Conservation (phyloP, 2,797 vertebrate species). For the Passerculus sandwichensis region DNA sequence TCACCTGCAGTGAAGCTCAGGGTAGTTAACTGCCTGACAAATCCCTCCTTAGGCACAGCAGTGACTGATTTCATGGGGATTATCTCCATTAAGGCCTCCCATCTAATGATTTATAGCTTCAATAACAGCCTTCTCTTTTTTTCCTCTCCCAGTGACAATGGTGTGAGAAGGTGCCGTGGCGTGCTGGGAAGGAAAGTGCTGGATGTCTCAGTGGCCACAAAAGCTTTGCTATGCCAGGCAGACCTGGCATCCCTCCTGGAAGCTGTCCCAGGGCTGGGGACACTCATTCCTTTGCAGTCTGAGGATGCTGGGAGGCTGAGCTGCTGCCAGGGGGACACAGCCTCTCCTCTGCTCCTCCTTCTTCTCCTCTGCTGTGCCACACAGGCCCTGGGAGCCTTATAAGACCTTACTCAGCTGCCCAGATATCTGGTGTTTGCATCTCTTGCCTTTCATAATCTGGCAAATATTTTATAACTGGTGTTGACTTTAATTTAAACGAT, state of each 20-base stretch:
- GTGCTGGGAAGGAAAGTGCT: background rate
- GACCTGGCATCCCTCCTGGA: background rate
- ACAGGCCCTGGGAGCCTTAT: background rate
- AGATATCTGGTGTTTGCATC: conserved; percentile 57
- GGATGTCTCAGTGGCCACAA: background rate
- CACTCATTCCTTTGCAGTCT: fast-evolving
- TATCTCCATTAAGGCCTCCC: conserved; percentile 52
- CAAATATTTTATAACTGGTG: background rate
- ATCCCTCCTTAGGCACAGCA: conserved; percentile 57
- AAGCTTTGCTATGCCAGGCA: background rate
- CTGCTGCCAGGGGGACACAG: background rate
- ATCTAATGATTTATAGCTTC: conserved; percentile 61
- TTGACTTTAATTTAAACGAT: conserved; percentile 70
- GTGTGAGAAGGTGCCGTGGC: background rate
- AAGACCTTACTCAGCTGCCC: background rate
- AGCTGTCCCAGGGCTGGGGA: background rate
- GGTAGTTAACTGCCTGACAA: conserved; percentile 63
- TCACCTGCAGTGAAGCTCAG: conserved; percentile 41
- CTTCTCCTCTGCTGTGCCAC: background rate
- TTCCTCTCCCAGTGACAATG: background rate
- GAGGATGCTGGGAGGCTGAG: background rate
- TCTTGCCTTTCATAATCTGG: conserved; percentile 41
- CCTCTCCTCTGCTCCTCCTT: background rate
- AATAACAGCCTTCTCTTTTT: background rate
- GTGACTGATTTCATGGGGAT: conserved; percentile 60